Conservation (phyloP, 2,113 vertebrate genomes). For the human (Homo sapiens) region DNA sequence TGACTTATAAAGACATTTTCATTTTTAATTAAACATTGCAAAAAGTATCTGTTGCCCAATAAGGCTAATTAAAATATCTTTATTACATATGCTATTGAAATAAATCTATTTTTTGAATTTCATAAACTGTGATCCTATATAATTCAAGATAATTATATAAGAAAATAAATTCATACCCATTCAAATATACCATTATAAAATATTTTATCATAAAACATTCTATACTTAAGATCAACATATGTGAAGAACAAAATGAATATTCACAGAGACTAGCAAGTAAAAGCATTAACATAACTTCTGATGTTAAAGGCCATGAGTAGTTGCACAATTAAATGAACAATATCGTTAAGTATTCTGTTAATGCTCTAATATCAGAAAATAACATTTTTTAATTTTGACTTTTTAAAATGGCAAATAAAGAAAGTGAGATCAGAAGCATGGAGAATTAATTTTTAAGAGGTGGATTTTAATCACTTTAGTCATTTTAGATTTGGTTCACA, state of each 20-base stretch:
- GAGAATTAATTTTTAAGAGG: constrained; percentile 2
- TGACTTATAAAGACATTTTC: not conserved
- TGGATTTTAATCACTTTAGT: constrained; percentile 5
- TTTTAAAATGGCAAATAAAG: constrained; percentile 13
- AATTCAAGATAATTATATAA: not conserved
- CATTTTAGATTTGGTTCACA: constrained; percentile 7
- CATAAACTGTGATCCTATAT: not conserved
- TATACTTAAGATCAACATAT: not conserved
- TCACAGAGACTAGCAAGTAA: not conserved
- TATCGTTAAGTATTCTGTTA: not conserved
- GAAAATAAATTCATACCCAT: not conserved
- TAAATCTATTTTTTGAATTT: not conserved
- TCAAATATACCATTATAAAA: not conserved
- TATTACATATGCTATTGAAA: not conserved
- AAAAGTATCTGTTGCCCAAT: not conserved
- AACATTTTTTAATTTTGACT: not conserved
- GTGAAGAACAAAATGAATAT: not conserved
- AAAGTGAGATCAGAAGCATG: not conserved
- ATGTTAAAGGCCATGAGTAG: not conserved
- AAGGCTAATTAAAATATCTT: constrained; percentile 11
- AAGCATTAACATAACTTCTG: not conserved
- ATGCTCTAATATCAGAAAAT: not conserved
- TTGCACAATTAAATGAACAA: not conserved
- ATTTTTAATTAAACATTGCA: constrained; percentile 10
- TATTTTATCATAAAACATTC: not conserved